Conservation (phyloP, 2,797 vertebrate species). For the Cetoscarus ocellatus region DNA sequence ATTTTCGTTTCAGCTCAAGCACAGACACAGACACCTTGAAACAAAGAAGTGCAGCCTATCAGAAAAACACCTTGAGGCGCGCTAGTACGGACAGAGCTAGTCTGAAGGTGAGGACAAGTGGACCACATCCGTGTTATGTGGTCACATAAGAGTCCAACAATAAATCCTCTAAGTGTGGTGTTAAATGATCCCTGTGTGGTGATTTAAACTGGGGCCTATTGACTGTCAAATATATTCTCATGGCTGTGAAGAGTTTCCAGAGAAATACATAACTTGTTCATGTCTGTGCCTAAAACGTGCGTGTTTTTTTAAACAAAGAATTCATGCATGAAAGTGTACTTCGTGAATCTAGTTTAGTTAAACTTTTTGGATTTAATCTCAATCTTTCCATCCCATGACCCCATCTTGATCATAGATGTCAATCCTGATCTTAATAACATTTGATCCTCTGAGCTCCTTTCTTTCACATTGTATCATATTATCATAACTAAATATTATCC, state of each 20-base stretch:
- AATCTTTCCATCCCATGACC: not conserved
- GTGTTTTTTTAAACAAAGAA: not conserved
- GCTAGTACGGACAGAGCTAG: slow-evolving; percentile 63
- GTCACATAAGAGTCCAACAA: slow-evolving; percentile 35
- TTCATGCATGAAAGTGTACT: slow-evolving; percentile 18
- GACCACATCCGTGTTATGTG: slow-evolving; percentile 66
- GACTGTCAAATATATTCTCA: not conserved
- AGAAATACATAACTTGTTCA: not conserved
- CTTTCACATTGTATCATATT: not conserved
- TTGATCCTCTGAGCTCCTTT: not conserved
- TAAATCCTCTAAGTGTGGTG: not conserved
- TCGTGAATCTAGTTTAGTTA: slow-evolving; percentile 4
- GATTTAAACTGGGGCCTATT: not conserved
- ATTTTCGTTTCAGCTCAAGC: slow-evolving; percentile 81
- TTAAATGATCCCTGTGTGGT: not conserved
- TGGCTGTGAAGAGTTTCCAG: not conserved
- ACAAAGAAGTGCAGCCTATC: slow-evolving; percentile 75
- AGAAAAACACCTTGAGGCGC: slow-evolving; percentile 67
- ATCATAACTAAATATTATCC: not conserved
- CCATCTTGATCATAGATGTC: not conserved
- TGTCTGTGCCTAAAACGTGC: not conserved
- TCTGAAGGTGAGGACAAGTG: slow-evolving; percentile 66
- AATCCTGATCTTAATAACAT: not conserved
- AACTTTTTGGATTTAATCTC: not conserved
- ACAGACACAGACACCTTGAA: slow-evolving; percentile 79